Conservation (phyloP, 2,113 vertebrate species). For the Sturnira hondurensis region DNA sequence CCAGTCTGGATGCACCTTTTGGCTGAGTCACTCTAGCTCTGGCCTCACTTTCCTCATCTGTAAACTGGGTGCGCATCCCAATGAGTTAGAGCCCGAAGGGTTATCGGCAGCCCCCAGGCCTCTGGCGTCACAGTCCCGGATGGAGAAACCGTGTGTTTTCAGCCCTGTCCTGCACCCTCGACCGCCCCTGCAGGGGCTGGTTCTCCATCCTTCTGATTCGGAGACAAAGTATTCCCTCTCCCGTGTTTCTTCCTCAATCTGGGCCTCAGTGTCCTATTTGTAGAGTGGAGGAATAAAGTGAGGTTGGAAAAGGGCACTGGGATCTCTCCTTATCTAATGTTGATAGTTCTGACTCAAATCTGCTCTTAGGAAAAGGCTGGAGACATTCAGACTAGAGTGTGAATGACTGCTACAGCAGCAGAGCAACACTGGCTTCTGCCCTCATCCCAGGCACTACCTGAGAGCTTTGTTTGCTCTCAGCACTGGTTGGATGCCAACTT, state of each 20-base stretch:
- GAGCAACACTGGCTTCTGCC: not conserved
- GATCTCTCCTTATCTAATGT: too few species aligned
- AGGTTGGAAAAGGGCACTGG: not conserved
- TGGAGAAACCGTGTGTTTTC: not conserved
- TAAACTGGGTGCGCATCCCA: not conserved
- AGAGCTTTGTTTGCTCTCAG: not conserved
- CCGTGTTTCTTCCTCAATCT: not conserved
- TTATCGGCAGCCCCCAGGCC: not conserved
- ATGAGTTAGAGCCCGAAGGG: too few species aligned
- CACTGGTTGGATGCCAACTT: not conserved
- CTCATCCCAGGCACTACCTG: accelerated
- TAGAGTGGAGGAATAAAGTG: not conserved
- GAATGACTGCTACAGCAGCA: not conserved
- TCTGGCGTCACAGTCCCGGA: not conserved
- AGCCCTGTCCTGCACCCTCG: too few species aligned
- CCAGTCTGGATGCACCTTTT: too few species aligned
- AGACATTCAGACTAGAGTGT: not conserved
- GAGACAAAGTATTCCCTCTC: not conserved
- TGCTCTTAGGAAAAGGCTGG: not conserved
- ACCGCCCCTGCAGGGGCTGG: not conserved
- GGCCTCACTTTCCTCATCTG: not conserved
- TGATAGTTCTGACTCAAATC: not conserved
- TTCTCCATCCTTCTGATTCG: not conserved
- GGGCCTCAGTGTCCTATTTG: not conserved
- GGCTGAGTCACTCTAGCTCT: not conserved